Conservation (phyloP, 1,140 invertebrate species). For the Trachymyrmex septentrionalis region DNA sequence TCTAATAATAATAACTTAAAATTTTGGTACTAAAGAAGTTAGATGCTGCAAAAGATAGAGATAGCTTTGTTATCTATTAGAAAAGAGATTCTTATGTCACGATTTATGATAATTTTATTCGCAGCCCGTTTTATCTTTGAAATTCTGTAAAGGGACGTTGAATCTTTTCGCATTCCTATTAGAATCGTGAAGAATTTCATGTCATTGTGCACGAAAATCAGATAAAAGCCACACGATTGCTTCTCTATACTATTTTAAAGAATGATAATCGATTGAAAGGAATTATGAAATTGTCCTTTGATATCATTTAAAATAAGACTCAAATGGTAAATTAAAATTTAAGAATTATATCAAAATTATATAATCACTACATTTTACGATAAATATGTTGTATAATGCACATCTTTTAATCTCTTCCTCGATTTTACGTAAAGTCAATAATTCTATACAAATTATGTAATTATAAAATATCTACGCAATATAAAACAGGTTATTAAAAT, state of each 20-base stretch:
- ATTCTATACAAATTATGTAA: background rate
- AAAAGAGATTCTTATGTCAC: constrained; percentile 58
- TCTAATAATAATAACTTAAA: background rate
- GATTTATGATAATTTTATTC: constrained; percentile 67
- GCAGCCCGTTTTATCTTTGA: background rate
- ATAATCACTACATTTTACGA: background rate
- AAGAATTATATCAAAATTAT: no score
- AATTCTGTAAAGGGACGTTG: constrained; percentile 42
- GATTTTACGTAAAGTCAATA: background rate
- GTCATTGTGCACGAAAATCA: constrained; percentile 46
- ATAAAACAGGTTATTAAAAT: background rate
- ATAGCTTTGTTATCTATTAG: background rate
- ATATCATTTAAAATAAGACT: no score
- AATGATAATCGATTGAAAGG: background rate
- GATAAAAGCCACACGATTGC: constrained; percentile 65
- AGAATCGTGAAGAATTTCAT: constrained; percentile 27
- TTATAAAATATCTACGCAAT: background rate
- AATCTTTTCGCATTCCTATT: constrained; percentile 54
- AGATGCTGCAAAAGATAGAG: background rate
- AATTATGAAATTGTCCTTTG: background rate
- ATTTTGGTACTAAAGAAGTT: background rate
- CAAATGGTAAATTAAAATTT: no score
- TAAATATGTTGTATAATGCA: background rate
- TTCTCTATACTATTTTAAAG: constrained; percentile 45
- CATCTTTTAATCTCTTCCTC: background rate